Percentiles rank a stretch among this genome's conserved stretches.
Conservation (phyloP, 2,888 invertebrate species). For the Auanema freiburgensis region DNA sequence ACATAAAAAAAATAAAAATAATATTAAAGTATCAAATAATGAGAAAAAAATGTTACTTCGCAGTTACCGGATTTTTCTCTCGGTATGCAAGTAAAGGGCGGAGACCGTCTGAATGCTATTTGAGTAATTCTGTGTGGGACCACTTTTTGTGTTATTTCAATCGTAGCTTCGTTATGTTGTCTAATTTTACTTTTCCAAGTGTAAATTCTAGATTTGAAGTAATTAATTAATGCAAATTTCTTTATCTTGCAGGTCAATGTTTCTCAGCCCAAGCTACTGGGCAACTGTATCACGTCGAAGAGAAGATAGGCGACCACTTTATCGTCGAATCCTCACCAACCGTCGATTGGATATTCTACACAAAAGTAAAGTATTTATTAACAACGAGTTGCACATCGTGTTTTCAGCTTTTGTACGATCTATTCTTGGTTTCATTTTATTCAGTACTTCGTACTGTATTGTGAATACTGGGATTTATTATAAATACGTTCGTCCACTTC, state of each 20-base stretch:
- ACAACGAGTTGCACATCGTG: background rate
- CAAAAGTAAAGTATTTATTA: constrained; percentile 43
- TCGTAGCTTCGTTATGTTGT: background rate
- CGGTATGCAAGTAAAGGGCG: background rate
- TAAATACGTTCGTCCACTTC: constrained; percentile 54
- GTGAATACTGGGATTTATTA: constrained; percentile 58
- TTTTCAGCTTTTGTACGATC: constrained; percentile 51
- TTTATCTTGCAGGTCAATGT: constrained; percentile 31
- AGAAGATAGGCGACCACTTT: constrained; percentile 58
- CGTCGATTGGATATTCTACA: constrained; percentile 58
- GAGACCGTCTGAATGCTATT: background rate
- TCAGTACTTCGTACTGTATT: constrained; percentile 54
- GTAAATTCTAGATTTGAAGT: background rate
- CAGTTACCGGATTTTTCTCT: too few relatives aligned
- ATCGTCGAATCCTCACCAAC: constrained; percentile 60
- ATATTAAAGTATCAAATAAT: too few relatives aligned
- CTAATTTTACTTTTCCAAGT: background rate
- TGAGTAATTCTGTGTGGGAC: background rate
- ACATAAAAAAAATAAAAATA: too few relatives aligned
- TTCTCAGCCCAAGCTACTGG: constrained; percentile 35
- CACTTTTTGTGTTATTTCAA: background rate
- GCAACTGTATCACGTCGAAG: constrained; percentile 34
- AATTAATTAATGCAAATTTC: constrained; percentile 1
- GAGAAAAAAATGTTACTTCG: too few relatives aligned
- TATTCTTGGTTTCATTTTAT: constrained; percentile 54